These are phyloP conservation scores for Crocuta crocuta DNA, from an alignment of 2,113 vertebrate species.

Conservation along the genomic window DNA sequence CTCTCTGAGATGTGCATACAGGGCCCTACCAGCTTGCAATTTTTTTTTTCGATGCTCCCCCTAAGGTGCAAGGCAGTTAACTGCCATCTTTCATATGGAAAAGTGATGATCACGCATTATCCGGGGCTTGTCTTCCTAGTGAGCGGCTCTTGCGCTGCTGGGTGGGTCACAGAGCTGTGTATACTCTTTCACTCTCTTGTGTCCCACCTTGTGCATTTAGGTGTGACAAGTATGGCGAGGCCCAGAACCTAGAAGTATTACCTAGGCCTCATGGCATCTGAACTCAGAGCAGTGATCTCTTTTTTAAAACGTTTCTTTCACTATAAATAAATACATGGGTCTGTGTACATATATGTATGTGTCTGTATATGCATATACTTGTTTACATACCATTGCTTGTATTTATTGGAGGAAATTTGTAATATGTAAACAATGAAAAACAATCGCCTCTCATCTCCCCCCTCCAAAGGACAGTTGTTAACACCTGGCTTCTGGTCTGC, in stretches of 20 bases:
- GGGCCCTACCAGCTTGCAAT: neutral
- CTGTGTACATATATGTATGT: neutral
- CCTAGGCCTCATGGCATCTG: neutral
- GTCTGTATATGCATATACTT: neutral
- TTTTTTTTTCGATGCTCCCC: neutral
- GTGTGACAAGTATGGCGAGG: neutral
- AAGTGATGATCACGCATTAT: neutral
- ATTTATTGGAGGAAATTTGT: neutral
- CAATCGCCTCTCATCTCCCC: neutral
- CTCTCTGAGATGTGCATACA: neutral
- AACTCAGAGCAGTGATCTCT: neutral
- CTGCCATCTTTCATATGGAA: neutral
- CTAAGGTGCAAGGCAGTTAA: neutral
- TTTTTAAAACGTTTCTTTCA: neutral
- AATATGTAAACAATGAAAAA: neutral
- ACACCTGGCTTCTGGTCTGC: neutral
- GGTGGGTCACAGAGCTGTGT: neutral
- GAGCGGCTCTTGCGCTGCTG: neutral
- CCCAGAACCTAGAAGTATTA: neutral
- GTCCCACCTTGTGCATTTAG: neutral
- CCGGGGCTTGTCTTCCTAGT: neutral
- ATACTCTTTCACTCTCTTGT: accelerated
- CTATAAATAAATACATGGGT: neutral
- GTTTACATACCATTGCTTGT: neutral
- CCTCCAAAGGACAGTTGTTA: neutral